Conservation (phyloP, 2,888 invertebrate species). For the Meta bourneti region DNA sequence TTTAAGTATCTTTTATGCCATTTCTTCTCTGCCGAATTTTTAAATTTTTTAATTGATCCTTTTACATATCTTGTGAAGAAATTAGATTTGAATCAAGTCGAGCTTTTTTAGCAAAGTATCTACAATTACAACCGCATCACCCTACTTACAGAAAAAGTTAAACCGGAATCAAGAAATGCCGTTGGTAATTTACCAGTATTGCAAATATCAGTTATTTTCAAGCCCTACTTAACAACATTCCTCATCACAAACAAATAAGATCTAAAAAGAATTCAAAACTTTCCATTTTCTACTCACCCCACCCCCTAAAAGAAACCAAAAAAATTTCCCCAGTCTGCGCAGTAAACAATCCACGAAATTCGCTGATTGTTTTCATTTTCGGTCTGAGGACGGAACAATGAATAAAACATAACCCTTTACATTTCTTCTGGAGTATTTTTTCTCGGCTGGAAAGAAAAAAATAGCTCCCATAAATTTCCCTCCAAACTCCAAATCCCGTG, state of each 20-base stretch:
- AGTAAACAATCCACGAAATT: constrained; percentile 34
- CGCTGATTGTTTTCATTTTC: constrained; percentile 69
- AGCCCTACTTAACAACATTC: background rate
- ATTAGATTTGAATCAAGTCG: too few relatives aligned
- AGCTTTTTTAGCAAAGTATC: too few relatives aligned
- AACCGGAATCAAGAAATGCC: too few relatives aligned
- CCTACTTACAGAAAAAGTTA: too few relatives aligned
- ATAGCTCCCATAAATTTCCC: constrained; percentile 67
- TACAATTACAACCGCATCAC: too few relatives aligned
- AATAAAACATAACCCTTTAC: constrained; percentile 75
- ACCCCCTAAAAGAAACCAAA: background rate
- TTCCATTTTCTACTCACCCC: background rate
- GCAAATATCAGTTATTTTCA: background rate
- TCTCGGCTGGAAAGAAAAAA: constrained; percentile 51
- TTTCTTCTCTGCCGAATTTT: too few relatives aligned
- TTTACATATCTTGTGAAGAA: too few relatives aligned
- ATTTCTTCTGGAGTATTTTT: constrained; percentile 45
- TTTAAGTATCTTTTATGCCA: too few relatives aligned
- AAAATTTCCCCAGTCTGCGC: background rate
- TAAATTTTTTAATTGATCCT: too few relatives aligned
- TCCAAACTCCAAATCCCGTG: background rate
- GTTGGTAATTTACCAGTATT: too few relatives aligned
- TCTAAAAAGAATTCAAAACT: background rate
- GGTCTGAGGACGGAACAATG: constrained; percentile 55
- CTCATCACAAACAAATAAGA: background rate